Percentiles rank a stretch among this genome's conserved stretches.
phyloP scores from a whole-genome alignment of 2,888 invertebrate genomes.

The Chymomyza caudatula region DNA sequence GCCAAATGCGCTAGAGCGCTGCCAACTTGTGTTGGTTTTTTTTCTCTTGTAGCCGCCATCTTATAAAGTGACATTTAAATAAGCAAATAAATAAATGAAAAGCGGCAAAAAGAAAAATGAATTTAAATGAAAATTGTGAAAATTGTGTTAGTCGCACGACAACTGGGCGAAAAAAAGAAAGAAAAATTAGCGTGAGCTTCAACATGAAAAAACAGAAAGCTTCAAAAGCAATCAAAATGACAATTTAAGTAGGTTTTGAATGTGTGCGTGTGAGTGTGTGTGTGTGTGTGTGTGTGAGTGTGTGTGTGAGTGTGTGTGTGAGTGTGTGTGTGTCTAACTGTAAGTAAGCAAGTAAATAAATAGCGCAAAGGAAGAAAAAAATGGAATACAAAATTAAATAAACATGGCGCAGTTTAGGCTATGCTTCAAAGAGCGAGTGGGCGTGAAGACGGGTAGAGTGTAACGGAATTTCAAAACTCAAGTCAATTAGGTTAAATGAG shows the following conservation, averaged over 20 bases:
- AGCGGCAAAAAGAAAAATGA: conserved; percentile 34
- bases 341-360: conserved; percentile 4
- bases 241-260: conserved; percentile 68
- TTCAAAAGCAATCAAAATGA: conserved; percentile 72
- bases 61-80: conserved; percentile 52
- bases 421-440: conserved; percentile 10
- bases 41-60: conserved; percentile 24
- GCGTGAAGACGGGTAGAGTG: not conserved
- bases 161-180: conserved; percentile 49
- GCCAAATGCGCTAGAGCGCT: not conserved
- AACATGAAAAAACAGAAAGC: conserved; percentile 37
- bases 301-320: not conserved
- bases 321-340: conserved; percentile 28
- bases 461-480: conserved; percentile 27
- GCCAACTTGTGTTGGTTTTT: conserved; percentile 8
- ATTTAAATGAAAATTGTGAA: conserved; percentile 21
- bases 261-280: not conserved
- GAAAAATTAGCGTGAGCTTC: conserved; percentile 61
- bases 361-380: conserved; percentile 15
- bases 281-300: conserved; percentile 6
- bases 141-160: conserved; percentile 54
- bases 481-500: conserved; percentile 48
- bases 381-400: conserved; percentile 18
- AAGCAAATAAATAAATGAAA: conserved; percentile 26
- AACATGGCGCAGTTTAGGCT: conserved; percentile 5